phyloP scores from a whole-genome alignment of 2,797 vertebrate genomes.

The Ctenosaura bakeri region DNA sequence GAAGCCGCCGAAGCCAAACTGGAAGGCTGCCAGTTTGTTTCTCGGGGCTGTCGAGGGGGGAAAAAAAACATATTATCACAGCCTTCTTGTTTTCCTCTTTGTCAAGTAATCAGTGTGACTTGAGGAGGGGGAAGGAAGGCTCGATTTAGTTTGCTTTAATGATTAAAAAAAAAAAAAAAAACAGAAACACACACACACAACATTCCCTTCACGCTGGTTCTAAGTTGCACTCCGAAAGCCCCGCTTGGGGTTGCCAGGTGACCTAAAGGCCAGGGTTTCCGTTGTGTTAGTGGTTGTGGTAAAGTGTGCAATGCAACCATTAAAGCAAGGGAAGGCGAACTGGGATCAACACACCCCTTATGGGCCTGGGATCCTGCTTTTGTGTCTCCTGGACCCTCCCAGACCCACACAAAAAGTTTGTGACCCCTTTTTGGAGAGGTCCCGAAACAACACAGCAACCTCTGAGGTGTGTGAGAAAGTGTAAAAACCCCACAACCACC shows the following conservation, averaged over 20 bases:
- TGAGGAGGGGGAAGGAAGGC: background rate
- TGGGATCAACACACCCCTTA: too few species aligned
- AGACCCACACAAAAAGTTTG: too few species aligned
- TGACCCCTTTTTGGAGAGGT: too few species aligned
- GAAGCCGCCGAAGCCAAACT: background rate
- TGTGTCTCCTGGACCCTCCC: too few species aligned
- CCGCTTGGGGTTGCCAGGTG: too few species aligned
- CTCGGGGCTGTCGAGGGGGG: background rate
- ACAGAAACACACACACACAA: background rate
- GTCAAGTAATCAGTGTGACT: background rate
- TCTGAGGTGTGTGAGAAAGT: too few species aligned
- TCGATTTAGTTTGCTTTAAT: background rate
- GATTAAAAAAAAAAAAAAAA: background rate
- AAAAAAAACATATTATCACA: background rate
- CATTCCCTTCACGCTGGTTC: background rate
- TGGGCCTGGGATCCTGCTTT: too few species aligned
- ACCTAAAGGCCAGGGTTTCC: too few species aligned
- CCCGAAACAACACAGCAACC: too few species aligned
- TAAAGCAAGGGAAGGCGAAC: too few species aligned
- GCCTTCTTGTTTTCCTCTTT: background rate
- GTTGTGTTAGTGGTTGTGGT: background rate
- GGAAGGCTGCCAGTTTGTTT: background rate
- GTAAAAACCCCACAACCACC: too few species aligned
- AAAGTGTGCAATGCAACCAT: too few species aligned
- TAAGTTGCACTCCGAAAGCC: background rate